These are phyloP conservation scores for Zaprionus vittiger DNA, from an alignment of 1,140 invertebrate genomes.

Conservation along the genomic window DNA sequence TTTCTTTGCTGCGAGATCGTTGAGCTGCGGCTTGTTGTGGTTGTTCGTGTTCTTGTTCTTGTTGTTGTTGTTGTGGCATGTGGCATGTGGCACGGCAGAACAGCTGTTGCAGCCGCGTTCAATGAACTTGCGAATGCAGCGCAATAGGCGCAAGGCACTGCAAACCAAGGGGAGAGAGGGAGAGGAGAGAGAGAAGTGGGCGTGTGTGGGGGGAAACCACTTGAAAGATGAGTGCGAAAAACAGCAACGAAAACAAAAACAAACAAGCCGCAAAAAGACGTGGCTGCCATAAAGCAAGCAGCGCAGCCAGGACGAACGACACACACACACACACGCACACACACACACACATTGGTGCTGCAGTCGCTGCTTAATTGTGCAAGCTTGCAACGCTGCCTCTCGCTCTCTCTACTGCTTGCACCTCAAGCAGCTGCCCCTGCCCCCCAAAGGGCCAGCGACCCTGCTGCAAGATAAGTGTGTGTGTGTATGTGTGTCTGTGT, in stretches of 20 bases:
- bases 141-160: not conserved
- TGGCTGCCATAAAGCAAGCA: conserved; percentile 29
- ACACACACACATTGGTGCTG: not conserved
- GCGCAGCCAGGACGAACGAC: conserved; percentile 31
- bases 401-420: not conserved
- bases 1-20: conserved; percentile 13
- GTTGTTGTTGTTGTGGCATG: conserved; percentile 17
- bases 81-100: conserved; percentile 24
- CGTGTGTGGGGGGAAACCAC: not conserved
- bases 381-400: conserved; percentile 3
- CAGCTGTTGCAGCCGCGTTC: conserved; percentile 47
- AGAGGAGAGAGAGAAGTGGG: conserved; percentile 2
- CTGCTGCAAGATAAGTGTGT: conserved; percentile 10
- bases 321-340: conserved; percentile 17
- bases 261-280: conserved; percentile 32
- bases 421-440: not conserved
- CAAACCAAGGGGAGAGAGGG: no score
- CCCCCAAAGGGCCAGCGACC: conserved; percentile 27
- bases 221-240: conserved; percentile 2
- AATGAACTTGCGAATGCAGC: conserved; percentile 42
- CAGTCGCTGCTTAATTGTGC: conserved; percentile 54
- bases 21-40: not conserved
- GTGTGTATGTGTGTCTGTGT: conserved; percentile 18
- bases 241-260: conserved; percentile 14
- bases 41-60: conserved; percentile 6